Conservation (phyloP, 2,113 vertebrate genomes). For the Anas platyrhynchos region DNA sequence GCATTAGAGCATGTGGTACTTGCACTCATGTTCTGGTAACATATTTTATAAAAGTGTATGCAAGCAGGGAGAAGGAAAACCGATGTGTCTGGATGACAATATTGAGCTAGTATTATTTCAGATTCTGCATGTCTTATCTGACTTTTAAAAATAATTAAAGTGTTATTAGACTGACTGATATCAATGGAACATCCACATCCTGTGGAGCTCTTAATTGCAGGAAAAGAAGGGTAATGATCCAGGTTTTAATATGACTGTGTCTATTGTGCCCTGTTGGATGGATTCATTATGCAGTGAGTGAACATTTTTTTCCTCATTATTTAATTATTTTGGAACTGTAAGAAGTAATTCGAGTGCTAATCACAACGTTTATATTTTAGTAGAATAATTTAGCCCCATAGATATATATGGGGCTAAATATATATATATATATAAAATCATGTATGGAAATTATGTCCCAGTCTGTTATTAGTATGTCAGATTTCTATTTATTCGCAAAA, state of each 20-base stretch:
- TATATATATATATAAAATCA: neutral
- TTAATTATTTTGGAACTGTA: conserved; percentile 52
- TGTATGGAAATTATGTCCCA: neutral
- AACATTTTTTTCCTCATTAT: conserved; percentile 20
- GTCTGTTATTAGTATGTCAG: neutral
- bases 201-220: conserved; percentile 60
- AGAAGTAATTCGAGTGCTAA: conserved; percentile 18
- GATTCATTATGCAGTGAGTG: conserved; percentile 48
- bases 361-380: neutral
- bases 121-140: conserved; percentile 35
- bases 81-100: neutral
- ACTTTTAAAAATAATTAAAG: conserved; percentile 60
- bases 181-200: conserved; percentile 49
- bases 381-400: neutral
- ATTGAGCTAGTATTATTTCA: conserved; percentile 36
- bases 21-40: neutral
- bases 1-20: conserved; percentile 17
- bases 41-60: conserved; percentile 20
- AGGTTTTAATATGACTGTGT: conserved; percentile 62
- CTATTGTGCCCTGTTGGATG: conserved; percentile 53
- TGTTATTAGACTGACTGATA: conserved; percentile 60
- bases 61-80: conserved; percentile 21
- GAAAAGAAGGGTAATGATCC: conserved; percentile 69
- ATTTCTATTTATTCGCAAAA: neutral
- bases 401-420: too few species aligned